Evolutionary conservation across 2,113 vertebrate species (phyloP).

Genomic region (Cranoglanis bouderius): DNA sequence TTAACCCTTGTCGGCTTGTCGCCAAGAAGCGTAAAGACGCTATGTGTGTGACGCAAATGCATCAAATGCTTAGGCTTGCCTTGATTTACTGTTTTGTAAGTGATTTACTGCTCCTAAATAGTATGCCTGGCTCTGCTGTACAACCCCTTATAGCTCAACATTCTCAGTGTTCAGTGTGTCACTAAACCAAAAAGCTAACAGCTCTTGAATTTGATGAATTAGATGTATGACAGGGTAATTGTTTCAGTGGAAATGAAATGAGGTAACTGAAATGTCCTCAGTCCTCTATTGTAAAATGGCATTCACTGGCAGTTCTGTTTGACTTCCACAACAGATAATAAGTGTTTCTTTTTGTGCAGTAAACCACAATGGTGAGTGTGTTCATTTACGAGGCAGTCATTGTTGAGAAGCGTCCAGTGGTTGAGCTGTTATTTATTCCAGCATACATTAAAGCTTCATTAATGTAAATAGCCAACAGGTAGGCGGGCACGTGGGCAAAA

Average conservation of each 20-base stretch:
- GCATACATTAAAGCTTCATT: slow-evolving; percentile 46
- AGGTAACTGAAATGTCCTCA: slow-evolving; percentile 15
- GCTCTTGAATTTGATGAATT: background rate
- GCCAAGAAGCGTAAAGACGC: background rate
- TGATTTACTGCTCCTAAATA: background rate
- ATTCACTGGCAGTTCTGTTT: slow-evolving; percentile 29
- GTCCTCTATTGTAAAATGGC: slow-evolving; percentile 30
- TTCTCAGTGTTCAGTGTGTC: background rate
- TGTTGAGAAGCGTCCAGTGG: slow-evolving; percentile 26
- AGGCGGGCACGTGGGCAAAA: slow-evolving; percentile 37
- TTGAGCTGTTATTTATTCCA: slow-evolving; percentile 32
- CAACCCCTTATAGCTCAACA: background rate
- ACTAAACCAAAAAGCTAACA: background rate
- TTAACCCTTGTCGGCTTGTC: background rate
- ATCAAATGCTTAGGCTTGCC: background rate
- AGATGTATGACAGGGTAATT: background rate
- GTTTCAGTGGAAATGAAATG: background rate
- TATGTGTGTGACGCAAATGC: background rate
- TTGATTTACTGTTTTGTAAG: too few relatives aligned
- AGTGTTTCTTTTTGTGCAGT: slow-evolving; percentile 18
- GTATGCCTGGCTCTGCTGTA: too few relatives aligned
- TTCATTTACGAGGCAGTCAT: slow-evolving; percentile 24
- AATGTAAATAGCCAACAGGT: slow-evolving; percentile 47
- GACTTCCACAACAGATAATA: slow-evolving; percentile 12
- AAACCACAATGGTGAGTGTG: slow-evolving; percentile 24